Percentiles rank a stretch among this genome's conserved stretches.
These are phyloP conservation scores for Melinaea menophilus DNA, from an alignment of 2,888 invertebrate species.

Conservation along the genomic window DNA sequence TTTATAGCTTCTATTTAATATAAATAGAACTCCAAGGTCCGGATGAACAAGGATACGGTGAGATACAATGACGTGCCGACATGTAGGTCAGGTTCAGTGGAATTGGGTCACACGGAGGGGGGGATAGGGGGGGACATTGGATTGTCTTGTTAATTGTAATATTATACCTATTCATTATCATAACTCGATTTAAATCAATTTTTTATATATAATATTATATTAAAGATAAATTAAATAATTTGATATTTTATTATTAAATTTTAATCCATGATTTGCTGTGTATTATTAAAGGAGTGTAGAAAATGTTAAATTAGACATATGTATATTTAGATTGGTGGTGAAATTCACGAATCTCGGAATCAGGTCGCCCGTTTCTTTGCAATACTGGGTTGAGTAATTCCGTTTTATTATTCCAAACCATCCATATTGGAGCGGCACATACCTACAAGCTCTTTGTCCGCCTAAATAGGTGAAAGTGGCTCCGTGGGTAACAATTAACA, in stretches of 20 bases:
- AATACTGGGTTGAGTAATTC: conserved; percentile 48
- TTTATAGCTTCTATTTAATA: neutral
- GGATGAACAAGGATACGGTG: neutral
- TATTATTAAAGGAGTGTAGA: neutral
- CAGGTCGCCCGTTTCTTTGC: conserved; percentile 54
- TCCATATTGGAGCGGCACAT: conserved; percentile 43
- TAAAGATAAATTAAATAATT: no score
- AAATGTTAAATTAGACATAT: conserved; percentile 43
- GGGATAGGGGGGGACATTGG: neutral
- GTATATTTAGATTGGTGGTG: conserved; percentile 43
- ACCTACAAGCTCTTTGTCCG: conserved; percentile 29
- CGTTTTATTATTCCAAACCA: conserved; percentile 54
- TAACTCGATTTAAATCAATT: no score
- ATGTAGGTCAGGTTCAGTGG: neutral
- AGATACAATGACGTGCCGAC: neutral
- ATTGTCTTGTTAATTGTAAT: neutral
- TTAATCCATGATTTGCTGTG: no score
- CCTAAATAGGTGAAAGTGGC: conserved; percentile 31
- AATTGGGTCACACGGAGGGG: neutral
- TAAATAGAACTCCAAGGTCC: neutral
- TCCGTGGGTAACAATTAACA: conserved; percentile 10
- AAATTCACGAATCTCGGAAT: conserved; percentile 51
- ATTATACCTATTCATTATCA: conserved; percentile 19
- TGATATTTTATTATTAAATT: no score
- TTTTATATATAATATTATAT: no score